Base-by-base conservation (phyloP, 2,888 invertebrate species). In the Kryphioiulus occultus region DNA sequence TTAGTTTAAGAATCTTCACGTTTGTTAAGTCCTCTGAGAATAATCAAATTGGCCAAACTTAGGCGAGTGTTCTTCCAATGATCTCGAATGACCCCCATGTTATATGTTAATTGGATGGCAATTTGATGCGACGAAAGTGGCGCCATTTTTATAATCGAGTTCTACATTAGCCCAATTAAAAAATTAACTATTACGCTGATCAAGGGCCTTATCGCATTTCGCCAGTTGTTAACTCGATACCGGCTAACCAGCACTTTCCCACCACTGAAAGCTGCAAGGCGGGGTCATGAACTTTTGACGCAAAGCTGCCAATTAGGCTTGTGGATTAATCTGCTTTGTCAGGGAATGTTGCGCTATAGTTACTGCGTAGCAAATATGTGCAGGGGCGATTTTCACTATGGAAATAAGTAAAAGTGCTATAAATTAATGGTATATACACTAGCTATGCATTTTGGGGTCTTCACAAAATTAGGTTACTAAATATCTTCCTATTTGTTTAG, bases 31-130 rank as follows among this genome's bases (percentile, higher is more conserved):
- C 17, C 47, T 47, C 47, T 7, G 35, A 35, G 47, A 15, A 3
- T 10, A 3, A 12, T 47, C 47, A 15, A 17, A 15, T 17, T 47
- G 15, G 47, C 47, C 47, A 47, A 12, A 17, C 42, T 47, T 17
- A 35, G 35, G 35, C 35, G 35, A 35, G 68, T 68, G 68, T 22
- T 68, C 22, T 68, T 68, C 68, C 26, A 9, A 7, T 68, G 68
- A 68, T 68, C 68, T 68, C 68, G 68, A 68, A 68, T 68, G 26
- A 68, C 68, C 68, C 59, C 68, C 68, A 68, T 17, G 47, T 10
- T 15, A 17, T 47, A 47, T 15, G 47, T 15, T 47, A 47, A 47
- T 47, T 17, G 15, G 47, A 47, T 47, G 15, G 47, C 68, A 68
- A 68, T 26, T 68, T 26, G 22, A 26, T 26, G 68, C 68, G 68